Base-by-base conservation (phyloP, 2,797 vertebrate genomes). In the Lacerta viridis region DNA sequence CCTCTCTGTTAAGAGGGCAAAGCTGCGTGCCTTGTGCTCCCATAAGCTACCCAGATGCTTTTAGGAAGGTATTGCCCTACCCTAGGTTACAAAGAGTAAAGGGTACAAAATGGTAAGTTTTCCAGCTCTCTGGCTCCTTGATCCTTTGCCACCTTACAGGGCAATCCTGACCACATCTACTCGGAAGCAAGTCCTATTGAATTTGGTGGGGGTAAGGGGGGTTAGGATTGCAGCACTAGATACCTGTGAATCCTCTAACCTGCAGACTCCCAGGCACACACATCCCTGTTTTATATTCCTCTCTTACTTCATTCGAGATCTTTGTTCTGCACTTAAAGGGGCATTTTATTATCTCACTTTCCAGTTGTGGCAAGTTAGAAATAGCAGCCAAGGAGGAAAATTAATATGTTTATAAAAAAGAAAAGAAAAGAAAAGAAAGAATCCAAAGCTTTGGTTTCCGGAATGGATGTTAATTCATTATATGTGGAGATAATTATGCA, bases 371-470 rank as follows among this genome's bases (percentile, higher is more conserved):
- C 39, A 90, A 68, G 77, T 93, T 88, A 72, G 93, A 91, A 92
- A 92, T 84, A 92, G 88, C 23, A 41, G 9, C 41, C 39, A 85
- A 18, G 4, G 41, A 18, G 4, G 46, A 3, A 13, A 27, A 50
- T 36, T 46, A 25, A 50, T 50, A 50, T n/a, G 2, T 27, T 11
- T 46, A 43, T 55, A n/a, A 41, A 7, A 41, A 41, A 27, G 39
- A 41, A 41, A 41, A 41, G 39, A 41, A 41, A 41, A 41, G 46
- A 3, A 79, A 84, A 64, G 2, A 33, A 13, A 33, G 66, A 76
- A 85, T 89, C 85, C 81, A 50, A 87, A 92, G 59, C 85, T 92
- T 80, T 89, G 41, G 3, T 88, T 90, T 92, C 83, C 87, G 88
- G 90, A 27, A 8, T 2, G 23, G 23, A 5, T 15, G 46, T 59